Base-by-base conservation (phyloP, 1,140 invertebrate species). In the Archivesica marissinica region DNA sequence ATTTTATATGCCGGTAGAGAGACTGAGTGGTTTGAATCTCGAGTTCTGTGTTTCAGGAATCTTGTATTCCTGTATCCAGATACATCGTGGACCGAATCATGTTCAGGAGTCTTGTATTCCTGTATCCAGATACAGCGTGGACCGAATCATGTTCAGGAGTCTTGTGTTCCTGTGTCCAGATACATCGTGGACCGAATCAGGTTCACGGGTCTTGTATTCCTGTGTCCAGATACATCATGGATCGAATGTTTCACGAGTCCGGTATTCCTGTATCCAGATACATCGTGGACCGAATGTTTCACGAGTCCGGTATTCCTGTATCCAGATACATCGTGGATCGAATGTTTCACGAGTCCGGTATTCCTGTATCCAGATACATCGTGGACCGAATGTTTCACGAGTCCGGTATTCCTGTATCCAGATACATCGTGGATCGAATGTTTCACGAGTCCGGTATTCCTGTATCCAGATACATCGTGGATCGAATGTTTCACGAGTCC, bases 231-330 rank as follows among this genome's bases (percentile, higher is more conserved):
- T n/a, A n/a, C n/a, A n/a, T n/a, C n/a, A n/a, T n/a, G n/a, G n/a
- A n/a, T n/a, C n/a, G n/a, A n/a, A n/a, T n/a, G n/a, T 81, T 66
- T 13, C 52, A 90, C 88, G 89, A 90, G 74, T 83, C 89, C 7
- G 89, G 89, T 17, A 84, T 90, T 7, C 89, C 89, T 11, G 88
- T 89, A 2, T 86, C 89, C 13, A 74, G 76, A 28, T 87, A 85
- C 52, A 86, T 90, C 25, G 70, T 90, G 0, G 89, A 90, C 76
- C 86, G 80, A 33, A 90, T 90, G n/a, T 81, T 66, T 13, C 52
- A 90, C 88, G 89, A 90, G 74, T 83, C 89, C 7, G 89, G 89
- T 17, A 84, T 90, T 7, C 89, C 89, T 11, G 88, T 89, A 2
- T 86, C 89, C 13, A 74, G 76, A 28, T 87, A 85, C 52, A 86